Base-by-base conservation (phyloP, 2,113 vertebrate genomes). In the Chaenocephalus aceratus region DNA sequence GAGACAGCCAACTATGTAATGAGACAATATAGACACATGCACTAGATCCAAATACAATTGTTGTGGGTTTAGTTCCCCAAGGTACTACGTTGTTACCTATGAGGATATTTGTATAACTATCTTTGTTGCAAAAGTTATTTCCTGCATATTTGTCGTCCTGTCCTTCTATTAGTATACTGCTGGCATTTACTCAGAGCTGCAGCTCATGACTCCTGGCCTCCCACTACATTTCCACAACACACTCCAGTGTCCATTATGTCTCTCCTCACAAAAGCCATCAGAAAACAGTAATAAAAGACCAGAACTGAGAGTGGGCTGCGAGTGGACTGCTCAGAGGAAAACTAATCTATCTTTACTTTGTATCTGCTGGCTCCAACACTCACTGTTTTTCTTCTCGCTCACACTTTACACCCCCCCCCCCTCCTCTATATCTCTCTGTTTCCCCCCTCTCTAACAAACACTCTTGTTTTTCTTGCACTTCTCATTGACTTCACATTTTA, bases 261-360 rank as follows among this genome's bases (percentile, higher is more conserved):
- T 86, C 82, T 85, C 72, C 78, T 74, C 83, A 73, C 81, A 79
- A 76, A 81, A 88, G 80, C 84, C 82, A 85, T 88, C 86, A 88
- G 78, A 86, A 86, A 89, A 85, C 83, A 41, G 87, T 83, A 92
- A 91, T 90, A 90, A 90, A 85, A 87, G 78, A 89, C 59, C 83
- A 82, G 72, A 79, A 85, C 66, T 73, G 86, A 84, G 87, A 86
- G 91, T 88, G 88, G 90, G 84, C 36, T 41, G 36, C 7, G 36
- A 41, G 36, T 80, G 84, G 79, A 92, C 91, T 59, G 87, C 92
- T 87, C 84, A 76, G 80, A 89, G 91, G 89, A 86, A 88, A 89
- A 88, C 88, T 92, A 90, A 92, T 90, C 87, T 88, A 88, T 90
- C 92, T 89, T 90, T 86, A 89, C 85, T 85, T 73, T 76, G 72